A percentile compares a stretch with the other conserved stretches of the same genome.
Evolutionary conservation across 2,113 vertebrate genomes (phyloP).

Genomic region (Petrocephalus microphthalmus): DNA sequence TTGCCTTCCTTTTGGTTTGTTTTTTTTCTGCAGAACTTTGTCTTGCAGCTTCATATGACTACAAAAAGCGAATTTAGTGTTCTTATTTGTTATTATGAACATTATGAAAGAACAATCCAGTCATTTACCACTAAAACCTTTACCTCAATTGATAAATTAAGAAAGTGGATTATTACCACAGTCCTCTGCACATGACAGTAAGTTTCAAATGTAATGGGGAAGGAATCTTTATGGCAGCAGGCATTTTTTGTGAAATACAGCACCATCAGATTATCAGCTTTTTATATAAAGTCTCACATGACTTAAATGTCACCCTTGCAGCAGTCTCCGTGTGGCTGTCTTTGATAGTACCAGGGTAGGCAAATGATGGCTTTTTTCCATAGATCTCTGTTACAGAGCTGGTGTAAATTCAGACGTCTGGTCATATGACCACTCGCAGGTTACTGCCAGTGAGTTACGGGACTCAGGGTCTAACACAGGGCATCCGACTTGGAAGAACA

Average conservation of each 20-base stretch:
- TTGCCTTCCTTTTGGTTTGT: background rate
- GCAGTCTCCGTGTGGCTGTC: background rate
- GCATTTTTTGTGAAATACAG: background rate
- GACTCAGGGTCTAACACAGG: background rate
- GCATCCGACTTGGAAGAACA: background rate
- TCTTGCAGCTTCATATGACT: background rate
- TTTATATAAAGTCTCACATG: background rate
- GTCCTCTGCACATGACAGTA: background rate
- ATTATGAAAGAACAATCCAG: no score
- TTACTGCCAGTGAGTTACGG: background rate
- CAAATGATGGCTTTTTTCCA: conserved; percentile 1
- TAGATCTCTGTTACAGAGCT: background rate
- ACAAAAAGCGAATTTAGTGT: background rate
- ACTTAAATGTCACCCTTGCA: background rate
- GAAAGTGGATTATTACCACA: background rate
- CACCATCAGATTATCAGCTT: background rate
- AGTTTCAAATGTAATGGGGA: background rate
- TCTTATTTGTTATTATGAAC: background rate
- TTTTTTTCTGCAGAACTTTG: background rate
- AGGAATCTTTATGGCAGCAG: background rate
- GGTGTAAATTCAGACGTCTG: conserved; percentile 1
- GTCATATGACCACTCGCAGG: background rate
- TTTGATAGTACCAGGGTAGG: background rate
- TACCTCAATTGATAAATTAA: background rate
- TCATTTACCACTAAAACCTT: background rate